A percentile compares a stretch with the other conserved stretches of the same genome.
These are phyloP conservation scores for Gallinago stenura DNA, from an alignment of 2,797 vertebrate species.

Conservation along the genomic window DNA sequence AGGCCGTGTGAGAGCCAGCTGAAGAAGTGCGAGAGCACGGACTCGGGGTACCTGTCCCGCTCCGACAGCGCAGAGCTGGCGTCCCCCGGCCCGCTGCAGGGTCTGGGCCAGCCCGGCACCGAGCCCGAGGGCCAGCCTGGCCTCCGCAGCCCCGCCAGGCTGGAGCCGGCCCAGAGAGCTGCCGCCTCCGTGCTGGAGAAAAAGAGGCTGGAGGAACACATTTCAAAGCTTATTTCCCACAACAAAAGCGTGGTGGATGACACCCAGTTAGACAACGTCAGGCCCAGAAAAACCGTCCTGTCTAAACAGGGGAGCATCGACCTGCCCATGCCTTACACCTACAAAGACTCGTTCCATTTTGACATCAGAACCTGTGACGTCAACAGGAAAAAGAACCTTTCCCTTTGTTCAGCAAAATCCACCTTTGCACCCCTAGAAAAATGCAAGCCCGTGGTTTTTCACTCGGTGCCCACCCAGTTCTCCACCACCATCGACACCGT, in stretches of 20 bases:
- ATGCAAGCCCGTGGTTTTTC: slow-evolving; percentile 82
- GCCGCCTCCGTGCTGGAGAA: slow-evolving; percentile 81
- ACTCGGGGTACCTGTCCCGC: slow-evolving; percentile 91
- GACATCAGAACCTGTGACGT: slow-evolving; percentile 85
- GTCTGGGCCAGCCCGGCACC: slow-evolving; percentile 80
- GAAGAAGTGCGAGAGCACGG: slow-evolving; percentile 90
- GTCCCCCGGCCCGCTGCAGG: slow-evolving; percentile 80
- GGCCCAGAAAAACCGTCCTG: slow-evolving; percentile 92
- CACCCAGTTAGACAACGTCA: slow-evolving; percentile 89
- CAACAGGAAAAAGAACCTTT: slow-evolving; percentile 77
- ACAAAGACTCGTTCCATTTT: slow-evolving; percentile 98
- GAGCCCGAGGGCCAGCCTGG: slow-evolving; percentile 80
- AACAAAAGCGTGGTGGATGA: slow-evolving; percentile 94
- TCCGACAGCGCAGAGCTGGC: slow-evolving; percentile 88
- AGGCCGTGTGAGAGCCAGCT: slow-evolving; percentile 74
- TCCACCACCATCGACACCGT: slow-evolving; percentile 82
- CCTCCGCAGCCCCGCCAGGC: slow-evolving; percentile 45
- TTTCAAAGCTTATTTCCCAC: slow-evolving; percentile 93
- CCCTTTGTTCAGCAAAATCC: slow-evolving; percentile 71
- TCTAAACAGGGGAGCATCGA: slow-evolving; percentile 98
- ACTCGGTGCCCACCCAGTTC: slow-evolving; percentile 88
- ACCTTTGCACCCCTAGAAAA: slow-evolving; percentile 76
- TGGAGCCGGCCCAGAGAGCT: slow-evolving; percentile 47
- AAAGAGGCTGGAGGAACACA: slow-evolving; percentile 89
- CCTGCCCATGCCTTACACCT: slow-evolving; percentile 94